Evolutionary conservation across 2,113 vertebrate species (phyloP).

Genomic region (Cisticola juncidis): DNA sequence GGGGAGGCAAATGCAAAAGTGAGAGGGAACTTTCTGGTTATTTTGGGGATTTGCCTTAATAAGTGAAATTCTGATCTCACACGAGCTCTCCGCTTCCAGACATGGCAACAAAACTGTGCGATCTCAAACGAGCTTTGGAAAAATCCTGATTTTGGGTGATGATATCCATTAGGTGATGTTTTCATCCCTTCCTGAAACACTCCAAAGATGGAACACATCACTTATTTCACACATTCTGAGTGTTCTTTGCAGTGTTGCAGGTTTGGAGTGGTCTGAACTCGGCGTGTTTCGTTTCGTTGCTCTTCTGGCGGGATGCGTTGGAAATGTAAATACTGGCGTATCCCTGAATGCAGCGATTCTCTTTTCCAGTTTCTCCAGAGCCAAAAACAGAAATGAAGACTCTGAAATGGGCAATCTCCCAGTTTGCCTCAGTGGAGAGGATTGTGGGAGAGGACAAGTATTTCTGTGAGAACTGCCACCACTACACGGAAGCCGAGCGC

Average conservation of each 20-base stretch:
- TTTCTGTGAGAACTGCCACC: slow-evolving; percentile 95
- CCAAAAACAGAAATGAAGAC: slow-evolving; percentile 93
- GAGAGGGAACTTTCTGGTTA: background rate
- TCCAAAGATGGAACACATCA: background rate
- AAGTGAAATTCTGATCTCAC: background rate
- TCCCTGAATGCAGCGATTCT: background rate
- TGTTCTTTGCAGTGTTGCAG: background rate
- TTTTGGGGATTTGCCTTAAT: background rate
- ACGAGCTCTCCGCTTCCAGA: background rate
- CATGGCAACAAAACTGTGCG: background rate
- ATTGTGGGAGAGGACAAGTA: slow-evolving; percentile 98
- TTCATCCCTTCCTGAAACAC: background rate
- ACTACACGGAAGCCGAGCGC: slow-evolving; percentile 95
- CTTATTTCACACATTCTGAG: background rate
- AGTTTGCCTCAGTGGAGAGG: slow-evolving; percentile 97
- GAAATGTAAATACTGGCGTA: background rate
- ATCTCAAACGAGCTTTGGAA: background rate
- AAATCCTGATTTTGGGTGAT: background rate
- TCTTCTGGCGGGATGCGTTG: background rate
- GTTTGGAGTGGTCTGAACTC: background rate
- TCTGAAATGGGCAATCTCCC: slow-evolving; percentile 93
- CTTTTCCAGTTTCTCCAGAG: slow-evolving; percentile 90
- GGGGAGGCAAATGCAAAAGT: background rate
- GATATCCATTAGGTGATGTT: background rate
- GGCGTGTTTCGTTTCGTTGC: background rate